These are phyloP conservation scores for Trichoplusia ni DNA, from an alignment of 1,140 invertebrate genomes.

Conservation along the genomic window DNA sequence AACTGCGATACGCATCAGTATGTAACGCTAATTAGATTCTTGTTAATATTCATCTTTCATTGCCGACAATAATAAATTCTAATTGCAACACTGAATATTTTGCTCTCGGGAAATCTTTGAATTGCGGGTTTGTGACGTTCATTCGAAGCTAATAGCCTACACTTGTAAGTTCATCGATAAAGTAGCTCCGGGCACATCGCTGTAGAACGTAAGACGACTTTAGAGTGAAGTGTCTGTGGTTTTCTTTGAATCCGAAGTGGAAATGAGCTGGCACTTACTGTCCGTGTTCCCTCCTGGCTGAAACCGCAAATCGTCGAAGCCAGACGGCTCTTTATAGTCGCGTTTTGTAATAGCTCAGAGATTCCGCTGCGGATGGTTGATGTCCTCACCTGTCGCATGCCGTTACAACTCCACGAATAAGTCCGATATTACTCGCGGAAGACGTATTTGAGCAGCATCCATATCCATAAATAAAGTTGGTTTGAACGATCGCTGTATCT, in stretches of 20 bases:
- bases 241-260: conserved; percentile 63
- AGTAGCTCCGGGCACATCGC: neutral
- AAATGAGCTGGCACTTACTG: conserved; percentile 63
- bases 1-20: conserved; percentile 37
- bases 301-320: conserved; percentile 61
- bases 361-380: conserved; percentile 55
- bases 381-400: conserved; percentile 62
- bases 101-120: neutral
- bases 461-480: neutral
- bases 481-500: neutral
- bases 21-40: conserved; percentile 35
- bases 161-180: neutral
- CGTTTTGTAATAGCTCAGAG: conserved; percentile 42
- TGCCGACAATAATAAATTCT: conserved; percentile 8
- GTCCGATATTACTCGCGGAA: conserved; percentile 35
- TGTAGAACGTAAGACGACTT: neutral
- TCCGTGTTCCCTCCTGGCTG: conserved; percentile 46
- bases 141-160: neutral
- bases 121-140: neutral
- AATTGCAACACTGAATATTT: conserved; percentile 14
- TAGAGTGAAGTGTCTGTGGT: conserved; percentile 60
- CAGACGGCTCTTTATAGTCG: conserved; percentile 52
- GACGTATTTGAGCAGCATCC: neutral
- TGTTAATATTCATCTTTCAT: conserved; percentile 34
- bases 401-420: conserved; percentile 57